A percentile compares a stretch with the other conserved stretches of the same genome.
Conservation (phyloP, 2,113 vertebrate species). For the Pelvicachromis taeniatus region DNA sequence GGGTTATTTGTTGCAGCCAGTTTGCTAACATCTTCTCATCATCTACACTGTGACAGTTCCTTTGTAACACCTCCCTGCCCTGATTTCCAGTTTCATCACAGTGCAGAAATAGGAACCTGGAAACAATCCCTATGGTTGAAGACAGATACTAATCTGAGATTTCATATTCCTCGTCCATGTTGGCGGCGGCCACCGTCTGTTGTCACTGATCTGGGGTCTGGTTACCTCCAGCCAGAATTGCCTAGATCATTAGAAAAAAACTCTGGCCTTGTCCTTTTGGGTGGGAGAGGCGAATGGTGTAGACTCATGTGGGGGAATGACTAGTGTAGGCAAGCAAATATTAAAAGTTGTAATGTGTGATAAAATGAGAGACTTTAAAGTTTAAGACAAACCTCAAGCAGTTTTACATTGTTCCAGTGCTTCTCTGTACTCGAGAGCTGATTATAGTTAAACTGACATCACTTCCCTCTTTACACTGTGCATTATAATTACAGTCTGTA, state of each 20-base stretch:
- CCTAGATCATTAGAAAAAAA: background rate
- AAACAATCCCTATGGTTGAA: background rate
- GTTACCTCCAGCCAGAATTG: background rate
- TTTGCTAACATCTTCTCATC: background rate
- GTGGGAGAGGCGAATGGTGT: background rate
- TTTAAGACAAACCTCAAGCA: background rate
- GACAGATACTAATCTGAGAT: conserved; percentile 20
- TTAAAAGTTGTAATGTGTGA: background rate
- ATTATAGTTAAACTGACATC: background rate
- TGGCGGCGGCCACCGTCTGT: background rate
- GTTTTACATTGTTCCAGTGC: background rate
- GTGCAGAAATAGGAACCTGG: background rate
- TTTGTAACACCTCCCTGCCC: background rate
- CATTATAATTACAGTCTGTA: too few species aligned
- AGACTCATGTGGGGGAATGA: background rate
- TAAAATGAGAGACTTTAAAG: background rate
- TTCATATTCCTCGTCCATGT: background rate
- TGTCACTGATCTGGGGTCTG: background rate
- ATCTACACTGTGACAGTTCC: background rate
- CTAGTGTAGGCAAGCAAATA: background rate
- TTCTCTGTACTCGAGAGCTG: background rate
- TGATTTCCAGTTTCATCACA: background rate
- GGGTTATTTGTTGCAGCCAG: background rate
- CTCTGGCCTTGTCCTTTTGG: background rate
- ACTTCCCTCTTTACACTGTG: too few species aligned